Conservation (phyloP, 2,797 vertebrate species). For the Silurus aristotelis region DNA sequence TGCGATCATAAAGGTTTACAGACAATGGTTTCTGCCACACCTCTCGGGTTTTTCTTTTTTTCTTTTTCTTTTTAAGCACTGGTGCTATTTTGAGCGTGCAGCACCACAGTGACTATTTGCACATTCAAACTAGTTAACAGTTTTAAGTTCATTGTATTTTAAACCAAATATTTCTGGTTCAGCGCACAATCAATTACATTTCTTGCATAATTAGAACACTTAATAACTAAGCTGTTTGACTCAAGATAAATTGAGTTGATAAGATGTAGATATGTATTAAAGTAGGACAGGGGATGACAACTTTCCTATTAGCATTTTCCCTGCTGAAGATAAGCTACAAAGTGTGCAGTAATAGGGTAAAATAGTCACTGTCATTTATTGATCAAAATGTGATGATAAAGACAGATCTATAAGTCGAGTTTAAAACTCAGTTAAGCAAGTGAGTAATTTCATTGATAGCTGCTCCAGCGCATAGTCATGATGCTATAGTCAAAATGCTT, state of each 20-base stretch:
- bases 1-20: background rate
- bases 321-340: background rate
- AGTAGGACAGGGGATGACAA: background rate
- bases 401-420: background rate
- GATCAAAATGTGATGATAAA: background rate
- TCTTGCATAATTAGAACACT: background rate
- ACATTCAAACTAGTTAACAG: conserved; percentile 4
- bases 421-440: background rate
- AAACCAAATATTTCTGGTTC: background rate
- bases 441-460: background rate
- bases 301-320: background rate
- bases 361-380: background rate
- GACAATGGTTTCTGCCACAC: conserved; percentile 9
- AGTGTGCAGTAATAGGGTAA: background rate
- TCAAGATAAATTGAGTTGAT: background rate
- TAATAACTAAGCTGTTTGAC: background rate
- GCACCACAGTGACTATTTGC: background rate
- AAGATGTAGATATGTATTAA: background rate
- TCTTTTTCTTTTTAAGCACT: conserved; percentile 1
- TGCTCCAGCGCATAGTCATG: background rate
- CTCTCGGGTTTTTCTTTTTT: conserved; percentile 35
- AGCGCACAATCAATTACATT: background rate
- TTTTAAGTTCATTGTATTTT: background rate
- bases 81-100: conserved; percentile 14
- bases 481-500: conserved; percentile 25